Evolutionary conservation across 1,140 invertebrate genomes (phyloP).

Genomic region (Ruditapes philippinarum): DNA sequence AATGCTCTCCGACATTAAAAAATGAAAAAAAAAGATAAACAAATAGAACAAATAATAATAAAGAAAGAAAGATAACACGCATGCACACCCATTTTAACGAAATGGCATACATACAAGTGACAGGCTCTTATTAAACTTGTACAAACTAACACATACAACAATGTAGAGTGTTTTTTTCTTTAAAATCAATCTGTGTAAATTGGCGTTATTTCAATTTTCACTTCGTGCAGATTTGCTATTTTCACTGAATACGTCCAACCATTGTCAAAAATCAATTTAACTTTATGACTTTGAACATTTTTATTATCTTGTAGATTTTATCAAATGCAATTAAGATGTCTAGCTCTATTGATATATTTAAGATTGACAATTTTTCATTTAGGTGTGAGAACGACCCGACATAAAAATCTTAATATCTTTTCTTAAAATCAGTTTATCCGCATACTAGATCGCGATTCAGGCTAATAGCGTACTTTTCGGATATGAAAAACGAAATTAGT

Average conservation of each 20-base stretch:
- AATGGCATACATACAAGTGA: too few relatives aligned
- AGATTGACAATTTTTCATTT: conserved; percentile 8
- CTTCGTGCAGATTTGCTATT: background rate
- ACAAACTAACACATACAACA: too few relatives aligned
- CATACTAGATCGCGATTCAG: background rate
- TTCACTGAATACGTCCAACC: background rate
- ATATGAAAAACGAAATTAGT: background rate
- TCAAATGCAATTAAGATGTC: conserved; percentile 10
- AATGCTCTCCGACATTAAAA: too few relatives aligned
- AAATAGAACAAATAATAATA: too few relatives aligned
- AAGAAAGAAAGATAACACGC: too few relatives aligned
- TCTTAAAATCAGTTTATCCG: background rate
- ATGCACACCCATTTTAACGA: too few relatives aligned
- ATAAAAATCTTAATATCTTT: background rate
- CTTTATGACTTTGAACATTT: background rate
- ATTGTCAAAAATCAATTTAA: conserved; percentile 6
- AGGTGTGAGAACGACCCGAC: background rate
- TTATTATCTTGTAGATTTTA: conserved; percentile 22
- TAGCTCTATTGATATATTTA: background rate
- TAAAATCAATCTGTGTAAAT: too few relatives aligned
- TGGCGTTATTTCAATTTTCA: background rate
- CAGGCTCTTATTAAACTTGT: too few relatives aligned
- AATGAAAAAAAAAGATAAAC: too few relatives aligned
- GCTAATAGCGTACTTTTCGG: background rate
- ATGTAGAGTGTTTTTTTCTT: too few relatives aligned